Conservation (phyloP, 1,140 invertebrate genomes). For the Drosophila bocki region DNA sequence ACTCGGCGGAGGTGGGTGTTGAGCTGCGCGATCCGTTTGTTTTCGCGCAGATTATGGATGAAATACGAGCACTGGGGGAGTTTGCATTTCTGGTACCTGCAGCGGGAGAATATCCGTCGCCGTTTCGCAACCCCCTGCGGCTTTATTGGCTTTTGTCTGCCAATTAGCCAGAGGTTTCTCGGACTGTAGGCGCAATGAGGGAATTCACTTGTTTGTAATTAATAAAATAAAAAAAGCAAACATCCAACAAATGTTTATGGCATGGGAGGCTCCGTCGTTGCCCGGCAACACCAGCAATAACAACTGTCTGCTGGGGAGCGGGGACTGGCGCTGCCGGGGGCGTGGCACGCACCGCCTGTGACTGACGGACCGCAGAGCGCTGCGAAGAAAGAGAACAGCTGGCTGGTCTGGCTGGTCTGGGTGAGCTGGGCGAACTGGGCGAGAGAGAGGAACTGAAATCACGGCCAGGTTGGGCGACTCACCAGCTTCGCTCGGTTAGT, state of each 20-base stretch:
- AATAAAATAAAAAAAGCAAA: conserved; percentile 52
- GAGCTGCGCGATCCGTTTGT: conserved; percentile 17
- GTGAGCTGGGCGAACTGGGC: conserved; percentile 12
- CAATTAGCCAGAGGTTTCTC: conserved; percentile 30
- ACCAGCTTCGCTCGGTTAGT: conserved; percentile 54
- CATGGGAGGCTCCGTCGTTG: conserved; percentile 38
- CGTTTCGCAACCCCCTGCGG: conserved; percentile 9
- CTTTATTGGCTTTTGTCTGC: conserved; percentile 24
- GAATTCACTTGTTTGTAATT: conserved; percentile 42
- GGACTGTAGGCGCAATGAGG: conserved; percentile 21
- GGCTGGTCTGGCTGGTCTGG: conserved; percentile 9
- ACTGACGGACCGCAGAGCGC: conserved; percentile 66
- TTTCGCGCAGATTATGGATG: conserved; percentile 21
- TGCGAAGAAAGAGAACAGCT: conserved; percentile 35
- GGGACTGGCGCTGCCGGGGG: background rate
- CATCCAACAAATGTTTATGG: conserved; percentile 62
- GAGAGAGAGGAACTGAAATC: conserved; percentile 51
- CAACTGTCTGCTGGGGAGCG: conserved; percentile 5
- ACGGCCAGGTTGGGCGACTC: conserved; percentile 62
- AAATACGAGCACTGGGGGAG: conserved; percentile 29
- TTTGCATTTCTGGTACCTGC: conserved; percentile 32
- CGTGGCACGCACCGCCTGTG: conserved; percentile 26
- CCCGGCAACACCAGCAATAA: conserved; percentile 57
- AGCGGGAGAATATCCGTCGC: conserved; percentile 13
- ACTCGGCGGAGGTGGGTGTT: conserved; percentile 7